Evolutionary conservation across 2,888 invertebrate genomes (phyloP), one percentile per base, ranked within the genome.

Genomic region (Pyrocoelia pectoralis): DNA sequence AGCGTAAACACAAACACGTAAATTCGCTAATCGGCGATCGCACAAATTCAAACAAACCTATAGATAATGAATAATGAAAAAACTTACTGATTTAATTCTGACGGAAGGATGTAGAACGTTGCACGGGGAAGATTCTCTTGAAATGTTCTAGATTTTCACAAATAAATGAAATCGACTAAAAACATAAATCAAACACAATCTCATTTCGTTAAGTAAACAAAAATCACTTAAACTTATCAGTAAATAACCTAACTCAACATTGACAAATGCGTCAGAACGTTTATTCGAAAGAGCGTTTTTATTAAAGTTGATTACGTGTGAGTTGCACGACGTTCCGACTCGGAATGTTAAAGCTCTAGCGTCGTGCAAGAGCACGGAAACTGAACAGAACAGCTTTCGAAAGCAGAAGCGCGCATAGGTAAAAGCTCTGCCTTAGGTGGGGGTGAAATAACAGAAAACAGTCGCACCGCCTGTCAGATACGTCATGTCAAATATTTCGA

Each of bases 391-490:
- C 60, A 57, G 63, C 60, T 63, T 63, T 55, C 28, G 59, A 58
- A 52, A 56, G 53, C 53, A 61, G 15, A 58, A 59, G 55, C 71
- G 73, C 74, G 74, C 73, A 71, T 70, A 70, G 68, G 66, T 58
- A 69, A 46, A 71, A 71, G 72, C 74, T 69, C 68, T 69, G 70
- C 66, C 70, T 72, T 60, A 60, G 67, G 75, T 68, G 76, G 76
- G 75, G 76, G 74, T 70, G 70, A 66, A 69, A 70, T 73, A 72
- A 72, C 71, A 74, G 73, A 72, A 74, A 74, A 73, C 72, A 72
- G 76, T 75, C 74, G 73, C 73, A 72, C 74, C 75, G 73, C 74
- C 76, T 75, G 77, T 76, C 76, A 73, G 72, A 76, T 73, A 74
- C 72, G 73, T 74, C 76, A 75, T 70, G 72, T 75, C 74, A 74